Evolutionary conservation across 2,888 invertebrate species (phyloP), one percentile per base, ranked within the genome.

Genomic region (Conus canariensis): DNA sequence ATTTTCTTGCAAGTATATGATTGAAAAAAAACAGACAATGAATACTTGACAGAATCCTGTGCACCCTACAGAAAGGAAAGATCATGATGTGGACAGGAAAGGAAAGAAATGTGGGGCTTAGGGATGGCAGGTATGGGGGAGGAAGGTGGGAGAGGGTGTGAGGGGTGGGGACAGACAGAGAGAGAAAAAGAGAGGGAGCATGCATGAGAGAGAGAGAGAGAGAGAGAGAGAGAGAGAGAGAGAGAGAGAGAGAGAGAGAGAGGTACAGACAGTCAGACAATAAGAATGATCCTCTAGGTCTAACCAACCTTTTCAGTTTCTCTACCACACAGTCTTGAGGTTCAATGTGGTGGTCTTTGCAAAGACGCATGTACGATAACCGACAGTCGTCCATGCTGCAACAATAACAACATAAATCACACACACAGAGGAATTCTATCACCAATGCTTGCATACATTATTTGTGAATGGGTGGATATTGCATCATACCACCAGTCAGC

Each of bases 261-360:
- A 80, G 0, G 16, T 0, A 30, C 9, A 77, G 14, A 77, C 25
- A 10, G 30, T 25, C n/a, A 74, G 8, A 74, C n/a, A 9, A 9
- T 74, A n/a, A 45, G 45, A 45, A 45, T 45, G 45, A 45, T 4
- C 2, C 45, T 45, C 45, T 45, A 45, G 9, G 77, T 8, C 19
- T 7, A 10, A 77, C 30, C 30, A 2, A 95, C 96, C 94, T 94
- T 91, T 94, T 95, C 45, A 96, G 90, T 85, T 93, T 93, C 45
- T 94, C 93, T 22, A 95, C 90, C 30, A 96, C 94, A 93, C 93
- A 93, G 67, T 96, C 95, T 88, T 95, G 95, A 8, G 95, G 92
- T 83, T 96, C 95, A 30, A 95, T 92, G 87, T 94, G 94, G 92
- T 95, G 94, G 83, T 96, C 95, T 91, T 94, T 95, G 92, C 96